Evolutionary conservation across 1,140 invertebrate species (phyloP).

Genomic region (Acyrthosiphon pisum): DNA sequence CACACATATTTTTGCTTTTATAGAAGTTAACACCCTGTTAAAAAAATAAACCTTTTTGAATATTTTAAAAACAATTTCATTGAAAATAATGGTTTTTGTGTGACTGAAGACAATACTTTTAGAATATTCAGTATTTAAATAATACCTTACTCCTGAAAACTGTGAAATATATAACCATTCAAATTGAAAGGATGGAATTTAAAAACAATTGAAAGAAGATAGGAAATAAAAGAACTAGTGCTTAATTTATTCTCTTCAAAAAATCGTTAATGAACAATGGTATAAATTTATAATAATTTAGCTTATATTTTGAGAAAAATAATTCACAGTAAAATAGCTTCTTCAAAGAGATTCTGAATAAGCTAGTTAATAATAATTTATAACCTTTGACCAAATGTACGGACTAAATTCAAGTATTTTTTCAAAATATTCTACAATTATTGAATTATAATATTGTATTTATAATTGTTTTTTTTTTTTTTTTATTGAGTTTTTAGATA

Average conservation of each 20-base stretch:
- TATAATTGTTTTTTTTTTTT: too few relatives aligned
- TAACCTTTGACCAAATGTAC: not conserved
- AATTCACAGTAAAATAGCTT: not conserved
- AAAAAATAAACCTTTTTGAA: not conserved
- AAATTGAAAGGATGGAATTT: not conserved
- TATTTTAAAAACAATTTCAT: not conserved
- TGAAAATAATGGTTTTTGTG: not conserved
- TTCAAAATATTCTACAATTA: too few relatives aligned
- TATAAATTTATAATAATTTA: not conserved
- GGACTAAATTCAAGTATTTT: too few relatives aligned
- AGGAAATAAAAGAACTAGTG: not conserved
- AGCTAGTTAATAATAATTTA: not conserved
- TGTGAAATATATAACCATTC: not conserved
- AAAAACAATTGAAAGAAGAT: not conserved
- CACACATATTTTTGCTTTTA: not conserved
- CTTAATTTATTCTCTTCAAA: not conserved
- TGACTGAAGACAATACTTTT: not conserved
- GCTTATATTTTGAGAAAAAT: not conserved
- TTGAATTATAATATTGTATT: not conserved
- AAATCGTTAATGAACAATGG: not conserved
- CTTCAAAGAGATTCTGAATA: not conserved
- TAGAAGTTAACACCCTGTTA: not conserved
- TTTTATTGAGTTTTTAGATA: too few relatives aligned
- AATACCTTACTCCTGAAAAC: not conserved
- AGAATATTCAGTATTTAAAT: not conserved